A percentile compares a stretch with the other conserved stretches of the same genome.
Evolutionary conservation across 1,140 invertebrate species (phyloP).

Genomic region (Eumeta japonica): DNA sequence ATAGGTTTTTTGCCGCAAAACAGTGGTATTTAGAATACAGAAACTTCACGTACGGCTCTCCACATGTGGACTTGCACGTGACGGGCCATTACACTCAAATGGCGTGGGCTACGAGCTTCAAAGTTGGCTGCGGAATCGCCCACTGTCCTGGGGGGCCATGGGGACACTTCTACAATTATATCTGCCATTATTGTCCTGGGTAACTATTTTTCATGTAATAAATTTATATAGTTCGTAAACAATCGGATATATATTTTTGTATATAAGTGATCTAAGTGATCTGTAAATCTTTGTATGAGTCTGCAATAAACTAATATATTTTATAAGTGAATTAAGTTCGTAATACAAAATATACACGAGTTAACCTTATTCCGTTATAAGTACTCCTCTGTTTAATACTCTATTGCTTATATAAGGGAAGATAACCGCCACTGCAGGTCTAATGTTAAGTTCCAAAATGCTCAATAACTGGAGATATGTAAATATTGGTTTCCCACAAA

Average conservation of each 20-base stretch:
- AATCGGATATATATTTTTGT: not conserved
- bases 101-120: slow-evolving; percentile 78
- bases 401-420: no score
- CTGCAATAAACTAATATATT: no score
- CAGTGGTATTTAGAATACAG: slow-evolving; percentile 76
- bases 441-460: no score
- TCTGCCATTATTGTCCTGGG: slow-evolving; percentile 87
- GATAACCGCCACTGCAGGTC: no score
- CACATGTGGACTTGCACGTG: slow-evolving; percentile 60
- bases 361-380: no score
- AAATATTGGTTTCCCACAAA: no score
- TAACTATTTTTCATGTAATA: slow-evolving; percentile 53
- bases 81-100: slow-evolving; percentile 83
- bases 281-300: no score
- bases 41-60: slow-evolving; percentile 71
- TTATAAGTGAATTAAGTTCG: no score
- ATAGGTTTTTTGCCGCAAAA: slow-evolving; percentile 77
- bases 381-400: no score
- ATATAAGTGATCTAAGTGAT: no score
- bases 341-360: no score
- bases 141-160: slow-evolving; percentile 63
- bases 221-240: not conserved
- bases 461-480: no score
- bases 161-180: slow-evolving; percentile 75
- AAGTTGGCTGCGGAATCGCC: slow-evolving; percentile 75